These are phyloP conservation scores for Mandrillus leucophaeus DNA, from an alignment of 2,113 vertebrate genomes.

Conservation along the genomic window DNA sequence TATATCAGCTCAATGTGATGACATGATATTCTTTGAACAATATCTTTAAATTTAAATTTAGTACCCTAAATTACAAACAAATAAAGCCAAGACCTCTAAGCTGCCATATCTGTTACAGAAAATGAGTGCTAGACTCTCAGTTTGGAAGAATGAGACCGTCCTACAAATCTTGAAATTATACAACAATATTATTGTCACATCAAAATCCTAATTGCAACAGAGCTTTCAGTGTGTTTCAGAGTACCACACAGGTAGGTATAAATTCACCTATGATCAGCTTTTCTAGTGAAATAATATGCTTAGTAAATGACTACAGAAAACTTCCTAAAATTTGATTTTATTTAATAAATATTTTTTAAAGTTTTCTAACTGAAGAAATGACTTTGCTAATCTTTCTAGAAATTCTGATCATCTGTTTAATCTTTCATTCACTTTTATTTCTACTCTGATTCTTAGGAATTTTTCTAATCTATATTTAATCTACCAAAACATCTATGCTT, in stretches of 20 bases:
- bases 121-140: neutral
- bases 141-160: neutral
- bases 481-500: conserved; percentile 66
- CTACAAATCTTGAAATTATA: conserved; percentile 16
- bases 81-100: neutral
- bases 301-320: conserved; percentile 31
- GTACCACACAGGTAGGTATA: neutral
- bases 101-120: neutral
- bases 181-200: neutral
- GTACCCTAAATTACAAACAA: neutral
- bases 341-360: conserved; percentile 68
- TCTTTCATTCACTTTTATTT: conserved; percentile 56
- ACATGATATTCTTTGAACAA: neutral
- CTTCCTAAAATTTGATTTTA: conserved; percentile 54
- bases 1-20: neutral
- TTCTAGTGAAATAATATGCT: neutral
- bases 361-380: conserved; percentile 67
- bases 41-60: conserved; percentile 35
- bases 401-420: conserved; percentile 62
- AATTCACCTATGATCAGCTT: neutral
- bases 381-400: conserved; percentile 56
- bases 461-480: conserved; percentile 71
- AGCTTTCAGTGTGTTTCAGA: neutral
- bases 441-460: conserved; percentile 60
- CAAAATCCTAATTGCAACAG: conserved; percentile 23